Evolutionary conservation across 2,888 invertebrate species (phyloP).

Genomic region (Netelia fuscicornis): DNA sequence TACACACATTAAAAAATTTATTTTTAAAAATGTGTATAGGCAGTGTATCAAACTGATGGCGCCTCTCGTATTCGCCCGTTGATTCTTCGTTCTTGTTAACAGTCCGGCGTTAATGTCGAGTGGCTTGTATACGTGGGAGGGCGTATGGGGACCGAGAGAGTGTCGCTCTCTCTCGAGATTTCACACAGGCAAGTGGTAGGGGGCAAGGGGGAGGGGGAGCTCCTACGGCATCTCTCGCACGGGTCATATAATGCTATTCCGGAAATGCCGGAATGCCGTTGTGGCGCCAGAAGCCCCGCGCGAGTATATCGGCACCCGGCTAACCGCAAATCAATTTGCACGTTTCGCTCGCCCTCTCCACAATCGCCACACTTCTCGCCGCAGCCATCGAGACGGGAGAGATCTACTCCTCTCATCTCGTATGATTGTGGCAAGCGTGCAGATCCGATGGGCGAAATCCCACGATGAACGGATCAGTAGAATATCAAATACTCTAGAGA

Average conservation of each 20-base stretch:
- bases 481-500: conserved; percentile 8
- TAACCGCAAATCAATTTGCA: conserved; percentile 81
- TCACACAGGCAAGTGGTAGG: conserved; percentile 5
- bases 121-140: conserved; percentile 50
- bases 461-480: conserved; percentile 8
- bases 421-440: conserved; percentile 43
- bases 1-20: conserved; percentile 7
- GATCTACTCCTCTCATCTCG: conserved; percentile 32
- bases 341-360: conserved; percentile 48
- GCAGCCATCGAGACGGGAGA: conserved; percentile 23
- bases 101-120: conserved; percentile 75
- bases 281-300: conserved; percentile 77
- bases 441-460: conserved; percentile 46
- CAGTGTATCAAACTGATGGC: conserved; percentile 48
- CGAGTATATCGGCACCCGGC: conserved; percentile 75
- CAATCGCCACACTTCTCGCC: conserved; percentile 25
- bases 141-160: background rate
- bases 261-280: conserved; percentile 81
- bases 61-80: conserved; percentile 66
- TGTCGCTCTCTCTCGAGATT: conserved; percentile 31
- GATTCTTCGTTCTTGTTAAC: conserved; percentile 77
- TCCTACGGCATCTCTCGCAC: conserved; percentile 65
- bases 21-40: conserved; percentile 17
- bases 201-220: conserved; percentile 58
- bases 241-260: conserved; percentile 77